These are phyloP conservation scores for Brenthis daphne DNA, from an alignment of 2,888 invertebrate species.

Conservation along the genomic window DNA sequence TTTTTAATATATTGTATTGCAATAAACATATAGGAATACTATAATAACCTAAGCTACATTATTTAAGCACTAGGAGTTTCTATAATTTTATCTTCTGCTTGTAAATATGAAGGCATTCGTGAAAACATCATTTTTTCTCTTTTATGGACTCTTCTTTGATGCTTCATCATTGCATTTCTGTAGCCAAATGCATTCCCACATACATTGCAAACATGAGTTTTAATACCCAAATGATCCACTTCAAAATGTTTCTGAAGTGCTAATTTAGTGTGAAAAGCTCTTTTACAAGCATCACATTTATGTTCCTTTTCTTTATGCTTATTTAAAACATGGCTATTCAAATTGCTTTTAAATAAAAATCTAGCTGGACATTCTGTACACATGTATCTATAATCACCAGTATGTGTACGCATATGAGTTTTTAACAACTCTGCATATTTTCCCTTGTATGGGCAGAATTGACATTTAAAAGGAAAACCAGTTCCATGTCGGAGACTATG, in stretches of 20 bases:
- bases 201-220: slow-evolving; percentile 55
- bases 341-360: slow-evolving; percentile 55
- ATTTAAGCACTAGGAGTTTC: slow-evolving; percentile 11
- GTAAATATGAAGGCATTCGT: slow-evolving; percentile 64
- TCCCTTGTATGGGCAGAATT: slow-evolving; percentile 52
- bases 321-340: slow-evolving; percentile 51
- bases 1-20: too few relatives aligned
- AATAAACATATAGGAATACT: too few relatives aligned
- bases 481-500: slow-evolving; percentile 51
- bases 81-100: slow-evolving; percentile 45
- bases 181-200: slow-evolving; percentile 61
- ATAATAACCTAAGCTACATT: too few relatives aligned
- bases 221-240: slow-evolving; percentile 57
- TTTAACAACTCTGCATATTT: slow-evolving; percentile 49
- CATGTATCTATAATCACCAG: slow-evolving; percentile 54
- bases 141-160: slow-evolving; percentile 58
- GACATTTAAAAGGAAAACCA: slow-evolving; percentile 52
- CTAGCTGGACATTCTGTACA: slow-evolving; percentile 56
- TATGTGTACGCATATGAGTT: slow-evolving; percentile 52
- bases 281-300: slow-evolving; percentile 56
- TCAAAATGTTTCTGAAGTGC: slow-evolving; percentile 53
- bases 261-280: slow-evolving; percentile 54
- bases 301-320: slow-evolving; percentile 55
- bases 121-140: slow-evolving; percentile 55
- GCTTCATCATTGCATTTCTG: slow-evolving; percentile 58